Base-by-base conservation (phyloP, 2,888 invertebrate genomes). In the Pinctada fucata region DNA sequence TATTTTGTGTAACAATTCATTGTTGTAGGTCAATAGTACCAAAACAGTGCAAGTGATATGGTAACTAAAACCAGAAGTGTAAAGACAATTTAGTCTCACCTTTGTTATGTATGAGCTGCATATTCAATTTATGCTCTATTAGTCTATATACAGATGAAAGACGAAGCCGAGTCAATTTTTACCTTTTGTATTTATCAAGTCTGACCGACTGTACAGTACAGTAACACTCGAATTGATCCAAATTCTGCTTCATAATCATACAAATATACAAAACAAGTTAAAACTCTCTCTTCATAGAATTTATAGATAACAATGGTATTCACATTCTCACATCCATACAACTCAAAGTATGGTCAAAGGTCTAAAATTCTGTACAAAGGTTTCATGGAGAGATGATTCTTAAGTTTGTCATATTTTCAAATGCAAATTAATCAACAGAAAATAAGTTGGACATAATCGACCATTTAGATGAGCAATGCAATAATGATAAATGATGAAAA, bases 271-370 rank as follows among this genome's bases (percentile, higher is more conserved):
- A 58, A 58, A 58, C 58, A 58, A 58, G 13, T 58, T 58, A 58
- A 58, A 58, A 58, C 58, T 58, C 58, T 31, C 31, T 58, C 8
- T 58, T 58, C 58, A 58, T 58, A 58, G 58, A 58, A 58, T 58
- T 58, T 58, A 58, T 58, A 58, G 58, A 58, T 58, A 58, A 58
- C 58, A 58, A 58, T 58, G 58, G 58, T 58, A 58, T 58, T 58
- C 58, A 58, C 58, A 58, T 58, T 58, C 58, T 58, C 58, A 58
- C 13, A 58, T 58, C 58, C 6, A 58, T 58, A 58, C 58, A 6
- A 58, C 58, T 10, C 58, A 10, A 58, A 10, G 58, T 58, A 58
- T 58, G 58, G 58, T 58, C 58, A 58, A 13, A 58, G 31, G 58
- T 58, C 58, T 58, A 58, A 58, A 58, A 58, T 58, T 58, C 58